Base-by-base conservation (phyloP, 2,797 vertebrate species). In the Phalanger gymnotis region DNA sequence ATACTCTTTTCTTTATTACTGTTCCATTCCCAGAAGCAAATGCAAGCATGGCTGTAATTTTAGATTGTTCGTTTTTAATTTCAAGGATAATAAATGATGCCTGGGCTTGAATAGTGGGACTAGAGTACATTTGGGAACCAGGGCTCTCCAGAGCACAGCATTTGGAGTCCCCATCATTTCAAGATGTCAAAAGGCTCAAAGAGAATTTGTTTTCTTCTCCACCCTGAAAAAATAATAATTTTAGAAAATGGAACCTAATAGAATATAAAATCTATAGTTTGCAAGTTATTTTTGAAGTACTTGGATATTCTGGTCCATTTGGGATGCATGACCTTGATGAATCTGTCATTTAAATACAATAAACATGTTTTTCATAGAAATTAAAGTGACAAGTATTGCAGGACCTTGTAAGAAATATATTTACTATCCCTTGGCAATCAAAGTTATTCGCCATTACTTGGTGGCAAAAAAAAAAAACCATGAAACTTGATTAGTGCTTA, bases 1-100 rank as follows among this genome's bases (percentile, higher is more conserved):
- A 96, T 97, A 95, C 95, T 95, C 92, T 91, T 54, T 4, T 14
- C 54, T 93, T 94, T 98, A 96, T 97, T 96, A 98, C 92, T 96
- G 94, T 92, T 97, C 95, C 95, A 66, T 96, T 96, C 93, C 95
- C 97, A 97, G 96, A 61, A 98, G 98, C 95, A 98, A 98, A 97
- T 95, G 96, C 55, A 96, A 98, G 91, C 95, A 95, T 5, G 30
- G 54, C 54, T 4, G 51, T 94, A 93, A 90, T 96, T 92, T 94
- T 96, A 47, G 92, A 95, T 96, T 98, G 95, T 97, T 97, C 96
- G 96, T 53, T 93, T 95, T 96, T 95, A 97, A 98, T 98, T 97
- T 97, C 94, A 96, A 93, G 87, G 53, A 52, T 93, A 92, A 89
- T 81, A 87, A 93, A 95, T 94, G 87, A 95, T 93, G 90, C 52